Evolutionary conservation across 2,888 invertebrate species (phyloP).

Genomic region (Scaeva pyrastri): DNA sequence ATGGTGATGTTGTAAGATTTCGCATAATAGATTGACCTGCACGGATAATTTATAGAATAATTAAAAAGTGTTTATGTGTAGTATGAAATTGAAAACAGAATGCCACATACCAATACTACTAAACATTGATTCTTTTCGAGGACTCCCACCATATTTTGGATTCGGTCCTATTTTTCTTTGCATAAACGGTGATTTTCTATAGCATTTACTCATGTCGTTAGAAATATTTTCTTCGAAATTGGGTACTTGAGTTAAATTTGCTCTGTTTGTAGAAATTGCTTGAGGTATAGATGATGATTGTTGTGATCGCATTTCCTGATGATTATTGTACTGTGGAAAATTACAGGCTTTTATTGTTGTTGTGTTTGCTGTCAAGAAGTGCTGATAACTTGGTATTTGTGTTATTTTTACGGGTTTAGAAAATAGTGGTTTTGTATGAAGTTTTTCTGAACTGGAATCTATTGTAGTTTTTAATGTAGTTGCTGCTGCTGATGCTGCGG

Average conservation of each 20-base stretch:
- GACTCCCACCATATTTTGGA: conserved; percentile 79
- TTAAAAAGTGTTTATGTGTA: not conserved
- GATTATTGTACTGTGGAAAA: conserved; percentile 72
- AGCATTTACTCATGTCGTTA: conserved; percentile 80
- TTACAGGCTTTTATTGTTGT: conserved; percentile 72
- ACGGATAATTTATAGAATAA: conserved; percentile 30
- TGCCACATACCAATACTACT: conserved; percentile 81
- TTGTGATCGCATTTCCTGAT: conserved; percentile 76
- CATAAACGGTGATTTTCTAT: conserved; percentile 83
- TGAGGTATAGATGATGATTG: conserved; percentile 80
- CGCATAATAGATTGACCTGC: conserved; percentile 83
- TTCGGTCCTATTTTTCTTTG: conserved; percentile 81
- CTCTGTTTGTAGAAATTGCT: conserved; percentile 60
- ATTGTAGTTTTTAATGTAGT: conserved; percentile 77
- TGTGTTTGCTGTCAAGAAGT: conserved; percentile 77
- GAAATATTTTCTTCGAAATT: conserved; percentile 78
- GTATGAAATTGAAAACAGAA: not conserved
- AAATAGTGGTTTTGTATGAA: conserved; percentile 72
- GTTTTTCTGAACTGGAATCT: conserved; percentile 77
- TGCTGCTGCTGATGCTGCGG: conserved; percentile 75
- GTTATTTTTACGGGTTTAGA: conserved; percentile 78
- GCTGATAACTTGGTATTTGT: conserved; percentile 83
- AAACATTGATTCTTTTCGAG: conserved; percentile 83
- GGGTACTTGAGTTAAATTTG: conserved; percentile 46
- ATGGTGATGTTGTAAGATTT: conserved; percentile 83